Conservation (phyloP, 2,113 vertebrate genomes). For the Semnornis frantzii region DNA sequence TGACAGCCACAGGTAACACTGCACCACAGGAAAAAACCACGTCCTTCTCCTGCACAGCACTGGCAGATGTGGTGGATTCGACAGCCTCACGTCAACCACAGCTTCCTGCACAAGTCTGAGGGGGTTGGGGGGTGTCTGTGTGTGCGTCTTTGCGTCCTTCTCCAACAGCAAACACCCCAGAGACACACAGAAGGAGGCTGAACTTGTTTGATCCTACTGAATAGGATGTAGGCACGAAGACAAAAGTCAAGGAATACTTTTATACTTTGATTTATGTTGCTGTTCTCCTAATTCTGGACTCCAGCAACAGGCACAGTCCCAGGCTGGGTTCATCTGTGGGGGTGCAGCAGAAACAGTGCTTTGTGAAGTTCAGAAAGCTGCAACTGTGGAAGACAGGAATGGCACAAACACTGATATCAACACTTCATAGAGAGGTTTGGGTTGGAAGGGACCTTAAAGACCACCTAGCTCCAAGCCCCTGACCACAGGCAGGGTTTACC, state of each 20-base stretch:
- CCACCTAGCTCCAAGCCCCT: too few species aligned
- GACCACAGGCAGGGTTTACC: too few species aligned
- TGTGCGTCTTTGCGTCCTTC: too few species aligned
- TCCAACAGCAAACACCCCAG: background rate
- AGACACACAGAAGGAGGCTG: background rate
- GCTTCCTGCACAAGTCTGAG: background rate
- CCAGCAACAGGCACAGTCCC: background rate
- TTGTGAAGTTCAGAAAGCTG: background rate
- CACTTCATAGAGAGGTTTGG: too few species aligned
- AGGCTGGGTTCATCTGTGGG: background rate
- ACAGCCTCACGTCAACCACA: too few species aligned
- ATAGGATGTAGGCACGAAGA: fast-evolving
- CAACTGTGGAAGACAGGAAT: background rate
- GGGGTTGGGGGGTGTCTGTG: too few species aligned
- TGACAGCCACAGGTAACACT: background rate
- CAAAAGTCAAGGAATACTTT: background rate
- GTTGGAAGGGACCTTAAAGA: too few species aligned
- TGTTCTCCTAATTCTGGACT: background rate
- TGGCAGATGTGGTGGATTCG: background rate
- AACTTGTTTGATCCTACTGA: background rate
- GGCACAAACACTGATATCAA: fast-evolving
- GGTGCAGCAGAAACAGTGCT: fast-evolving
- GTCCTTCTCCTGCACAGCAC: background rate
- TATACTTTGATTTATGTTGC: background rate
- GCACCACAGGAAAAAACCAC: background rate